Conservation (phyloP, 2,888 invertebrate genomes). For the Prenolepis imparis region DNA sequence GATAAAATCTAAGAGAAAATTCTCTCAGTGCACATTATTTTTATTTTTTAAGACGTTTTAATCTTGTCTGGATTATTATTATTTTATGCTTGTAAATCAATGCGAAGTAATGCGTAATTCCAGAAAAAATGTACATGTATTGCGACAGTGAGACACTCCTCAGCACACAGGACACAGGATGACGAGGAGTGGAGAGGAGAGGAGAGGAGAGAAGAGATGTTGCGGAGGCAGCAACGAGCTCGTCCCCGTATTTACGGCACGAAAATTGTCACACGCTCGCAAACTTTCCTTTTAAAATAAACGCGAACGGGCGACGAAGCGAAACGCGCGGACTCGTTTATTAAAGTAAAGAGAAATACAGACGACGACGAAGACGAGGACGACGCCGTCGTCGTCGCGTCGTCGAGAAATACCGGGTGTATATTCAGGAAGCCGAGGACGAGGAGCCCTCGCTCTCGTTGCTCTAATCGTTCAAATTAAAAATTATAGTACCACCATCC, state of each 20-base stretch:
- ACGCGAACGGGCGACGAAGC: conserved; percentile 50
- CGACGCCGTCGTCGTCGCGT: background rate
- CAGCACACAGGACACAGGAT: too few relatives aligned
- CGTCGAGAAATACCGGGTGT: conserved; percentile 22
- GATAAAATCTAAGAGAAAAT: too few relatives aligned
- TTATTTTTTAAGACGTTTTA: too few relatives aligned
- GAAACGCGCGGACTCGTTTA: conserved; percentile 53
- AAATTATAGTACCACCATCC: conserved; percentile 73
- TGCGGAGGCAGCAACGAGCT: conserved; percentile 31
- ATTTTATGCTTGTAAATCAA: too few relatives aligned
- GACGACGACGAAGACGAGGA: background rate
- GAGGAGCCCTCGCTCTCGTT: conserved; percentile 40
- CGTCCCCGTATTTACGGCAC: conserved; percentile 46
- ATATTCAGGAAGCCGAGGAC: conserved; percentile 57
- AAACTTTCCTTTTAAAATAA: conserved; percentile 58
- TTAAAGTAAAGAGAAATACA: conserved; percentile 54
- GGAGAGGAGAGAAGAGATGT: background rate
- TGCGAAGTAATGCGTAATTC: too few relatives aligned
- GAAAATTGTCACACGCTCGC: conserved; percentile 58
- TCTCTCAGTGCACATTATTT: too few relatives aligned
- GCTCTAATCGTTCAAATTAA: conserved; percentile 73
- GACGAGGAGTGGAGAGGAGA: too few relatives aligned
- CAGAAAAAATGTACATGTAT: too few relatives aligned
- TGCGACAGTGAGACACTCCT: too few relatives aligned
- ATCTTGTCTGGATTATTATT: too few relatives aligned